Base-by-base conservation (phyloP, 2,888 invertebrate genomes). In the Tipula unca region DNA sequence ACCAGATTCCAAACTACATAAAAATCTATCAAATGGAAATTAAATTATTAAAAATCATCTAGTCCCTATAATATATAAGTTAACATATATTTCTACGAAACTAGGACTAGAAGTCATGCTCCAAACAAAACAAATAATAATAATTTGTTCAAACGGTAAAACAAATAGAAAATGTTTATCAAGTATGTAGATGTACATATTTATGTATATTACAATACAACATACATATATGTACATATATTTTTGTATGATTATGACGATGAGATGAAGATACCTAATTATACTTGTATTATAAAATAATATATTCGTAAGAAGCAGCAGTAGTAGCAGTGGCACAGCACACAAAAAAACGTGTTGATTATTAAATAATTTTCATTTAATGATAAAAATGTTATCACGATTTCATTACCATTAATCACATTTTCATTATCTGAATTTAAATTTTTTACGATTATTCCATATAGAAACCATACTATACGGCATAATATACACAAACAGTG, bases 351-450 rank as follows among this genome's bases (percentile, higher is more conserved):
- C 69, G 69, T 69, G 69, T 69, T 69, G 69, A 69, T 69, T 69
- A 69, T 25, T 69, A 69, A 69, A 69, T 69, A 69, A 69, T 69
- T 69, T 69, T 69, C 69, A 25, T 69, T 69, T 69, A 69, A 69
- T 69, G 69, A 69, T 69, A 69, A 69, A 69, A 69, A 69, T 69
- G 69, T 69, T 69, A 69, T 69, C 69, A 69, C 25, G 69, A 69
- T 69, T 69, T 69, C 69, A 69, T 69, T 69, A 25, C 69, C 69
- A 69, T 69, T 69, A 69, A 69, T 69, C 69, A 69, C 69, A 69
- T 69, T 69, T 69, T 69, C 69, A 69, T 69, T 69, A 69, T 69
- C 69, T 69, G 69, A 69, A 69, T 69, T 69, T 69, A 69, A 20
- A 69, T 69, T 69, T 69, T 69, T 69, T 69, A 25, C 69, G 20